Conservation (phyloP, 92 coral and sea anemone genomes). For the Galaxea fascicularis region DNA sequence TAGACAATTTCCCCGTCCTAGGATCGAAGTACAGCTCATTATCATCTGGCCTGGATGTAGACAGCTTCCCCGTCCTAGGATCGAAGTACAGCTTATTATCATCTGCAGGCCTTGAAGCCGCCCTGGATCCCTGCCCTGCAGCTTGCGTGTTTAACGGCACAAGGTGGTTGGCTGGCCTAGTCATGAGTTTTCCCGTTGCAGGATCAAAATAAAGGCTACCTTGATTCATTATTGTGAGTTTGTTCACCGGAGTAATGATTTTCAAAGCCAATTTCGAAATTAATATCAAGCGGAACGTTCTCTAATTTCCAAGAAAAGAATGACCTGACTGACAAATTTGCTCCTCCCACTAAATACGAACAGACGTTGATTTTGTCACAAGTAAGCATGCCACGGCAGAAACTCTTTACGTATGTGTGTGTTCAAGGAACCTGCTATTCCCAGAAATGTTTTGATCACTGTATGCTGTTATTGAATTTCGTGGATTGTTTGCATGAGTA, state of each 20-base stretch:
- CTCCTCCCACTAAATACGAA: neutral
- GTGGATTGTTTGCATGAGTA: too few species aligned
- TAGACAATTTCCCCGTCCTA: neutral
- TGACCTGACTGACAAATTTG: neutral
- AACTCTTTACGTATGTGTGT: neutral
- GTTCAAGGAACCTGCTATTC: neutral
- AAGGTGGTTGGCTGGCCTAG: too few species aligned
- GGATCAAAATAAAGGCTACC: neutral
- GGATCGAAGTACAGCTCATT: neutral
- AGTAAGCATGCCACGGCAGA: neutral
- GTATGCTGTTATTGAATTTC: too few species aligned
- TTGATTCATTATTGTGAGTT: neutral
- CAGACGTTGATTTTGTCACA: neutral
- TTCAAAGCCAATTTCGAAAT: neutral
- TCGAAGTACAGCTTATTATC: neutral
- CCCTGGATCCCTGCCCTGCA: too few species aligned
- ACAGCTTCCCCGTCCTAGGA: neutral
- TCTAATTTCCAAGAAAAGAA: slow-evolving; percentile 4
- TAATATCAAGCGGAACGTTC: neutral
- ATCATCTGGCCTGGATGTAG: neutral
- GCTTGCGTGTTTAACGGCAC: too few species aligned
- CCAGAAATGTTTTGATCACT: slow-evolving; percentile 1
- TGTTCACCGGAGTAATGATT: neutral
- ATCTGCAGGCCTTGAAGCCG: neutral
- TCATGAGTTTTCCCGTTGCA: neutral